Base-by-base conservation (phyloP, 2,113 vertebrate species). In the Prochilodus magdalenae region DNA sequence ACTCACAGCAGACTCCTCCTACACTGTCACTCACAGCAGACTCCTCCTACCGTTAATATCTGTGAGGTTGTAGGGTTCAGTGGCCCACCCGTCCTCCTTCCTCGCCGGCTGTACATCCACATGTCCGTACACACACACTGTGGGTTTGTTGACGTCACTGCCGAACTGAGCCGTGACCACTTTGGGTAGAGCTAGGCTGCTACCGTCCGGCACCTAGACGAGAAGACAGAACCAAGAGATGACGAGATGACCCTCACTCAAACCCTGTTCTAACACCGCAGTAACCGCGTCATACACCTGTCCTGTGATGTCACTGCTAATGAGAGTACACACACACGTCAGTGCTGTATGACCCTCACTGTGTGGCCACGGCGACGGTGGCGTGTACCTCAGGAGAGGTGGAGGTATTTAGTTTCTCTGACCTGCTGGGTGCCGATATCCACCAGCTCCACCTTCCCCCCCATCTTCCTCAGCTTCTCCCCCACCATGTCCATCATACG, bases 81-180 rank as follows among this genome's bases (percentile, higher is more conserved):
- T 95, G 16, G 89, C 86, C 97, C 97, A 99, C 11, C 96, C 96
- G 0, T 98, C 96, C 11, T 94, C 94, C 20, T 75, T 94, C 78
- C 92, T 94, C 0, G 96, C 97, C 0, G 97, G 95, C 89, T 98
- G 97, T 49, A 98, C 95, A 0, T 98, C 97, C 86, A 96, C 88
- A 0, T 99, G 98, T 27, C 97, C 97, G 0, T 98, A 99, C 79
- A 97, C 91, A 84, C 97, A 97, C 22, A 97, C 89, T 0, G 96
- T 98, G 82, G 90, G 80, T 14, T 97, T 98, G 65, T 75, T 80
- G 0, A 93, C 80, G 62, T 97, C 94, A 0, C 77, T 92, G 0
- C 95, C 95, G 85, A 99, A 94, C 55, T 94, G 87, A 11, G 95
- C 96, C 0, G 96, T 93, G 81, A 96, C 89, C 69, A 97, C 91